A percentile compares a stretch with the other conserved stretches of the same genome.
These are phyloP conservation scores for Hypsopygia costalis DNA, from an alignment of 2,888 invertebrate genomes.

Conservation along the genomic window DNA sequence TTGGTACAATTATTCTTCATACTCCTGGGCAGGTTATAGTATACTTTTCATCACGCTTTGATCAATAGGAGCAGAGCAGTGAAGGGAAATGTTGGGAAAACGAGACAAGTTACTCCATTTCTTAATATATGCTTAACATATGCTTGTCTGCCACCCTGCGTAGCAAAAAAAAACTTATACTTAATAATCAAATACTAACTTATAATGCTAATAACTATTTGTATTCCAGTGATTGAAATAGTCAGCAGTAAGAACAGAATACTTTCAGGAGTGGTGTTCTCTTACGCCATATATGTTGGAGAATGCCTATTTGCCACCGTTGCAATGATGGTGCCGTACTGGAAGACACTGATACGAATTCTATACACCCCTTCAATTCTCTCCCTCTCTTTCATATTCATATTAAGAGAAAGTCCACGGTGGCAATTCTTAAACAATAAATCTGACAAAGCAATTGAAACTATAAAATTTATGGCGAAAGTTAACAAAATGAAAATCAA, in stretches of 20 bases:
- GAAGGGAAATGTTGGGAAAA: no score
- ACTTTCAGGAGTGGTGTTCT: constrained; percentile 49
- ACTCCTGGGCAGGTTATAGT: no score
- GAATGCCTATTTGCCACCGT: constrained; percentile 51
- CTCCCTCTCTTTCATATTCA: constrained; percentile 38
- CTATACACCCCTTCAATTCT: constrained; percentile 52
- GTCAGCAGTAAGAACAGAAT: constrained; percentile 45
- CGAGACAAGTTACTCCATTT: no score
- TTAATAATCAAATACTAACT: no score
- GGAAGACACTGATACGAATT: constrained; percentile 53
- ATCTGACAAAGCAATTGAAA: constrained; percentile 43
- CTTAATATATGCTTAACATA: no score
- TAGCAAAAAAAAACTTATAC: no score
- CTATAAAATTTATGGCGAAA: constrained; percentile 39
- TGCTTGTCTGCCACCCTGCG: no score
- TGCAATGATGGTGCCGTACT: constrained; percentile 55
- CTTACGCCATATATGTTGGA: constrained; percentile 54
- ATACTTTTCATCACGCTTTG: no score
- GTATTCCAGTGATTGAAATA: constrained; percentile 57
- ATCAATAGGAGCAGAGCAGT: no score
- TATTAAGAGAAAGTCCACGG: constrained; percentile 56
- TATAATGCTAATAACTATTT: no score
- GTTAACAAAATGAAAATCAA: constrained; percentile 49
- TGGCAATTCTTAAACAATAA: constrained; percentile 60
- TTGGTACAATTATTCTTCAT: no score